These are phyloP conservation scores for Phoeniculus purpureus DNA, from an alignment of 2,797 vertebrate genomes.

Conservation along the genomic window DNA sequence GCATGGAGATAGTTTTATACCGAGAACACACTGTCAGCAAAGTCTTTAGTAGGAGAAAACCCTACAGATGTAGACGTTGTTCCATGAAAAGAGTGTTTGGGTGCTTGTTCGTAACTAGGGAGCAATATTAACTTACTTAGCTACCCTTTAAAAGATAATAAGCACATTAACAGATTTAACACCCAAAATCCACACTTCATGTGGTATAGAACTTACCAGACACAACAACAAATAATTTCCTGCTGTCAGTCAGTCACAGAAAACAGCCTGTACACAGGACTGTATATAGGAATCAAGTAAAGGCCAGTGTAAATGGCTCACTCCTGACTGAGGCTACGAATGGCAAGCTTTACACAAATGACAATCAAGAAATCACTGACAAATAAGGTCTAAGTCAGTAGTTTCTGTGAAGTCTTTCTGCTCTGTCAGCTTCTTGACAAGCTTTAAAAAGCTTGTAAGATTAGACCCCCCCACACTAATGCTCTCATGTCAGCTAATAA, in stretches of 20 bases:
- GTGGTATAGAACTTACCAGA: not conserved
- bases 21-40: not conserved
- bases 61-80: not conserved
- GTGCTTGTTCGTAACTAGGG: not conserved
- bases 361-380: not conserved
- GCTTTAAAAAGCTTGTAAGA: conserved; percentile 45
- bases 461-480: conserved; percentile 18
- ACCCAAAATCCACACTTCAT: not conserved
- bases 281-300: not conserved
- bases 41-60: not conserved
- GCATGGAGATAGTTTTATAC: not conserved
- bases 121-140: not conserved
- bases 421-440: conserved; percentile 17
- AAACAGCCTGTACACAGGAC: not conserved
- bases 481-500: not conserved
- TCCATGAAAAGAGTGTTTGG: not conserved
- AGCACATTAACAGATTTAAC: not conserved
- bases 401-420: not conserved
- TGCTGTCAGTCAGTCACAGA: not conserved
- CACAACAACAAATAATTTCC: not conserved
- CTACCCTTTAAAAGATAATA: not conserved
- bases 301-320: not conserved
- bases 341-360: not conserved
- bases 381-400: not conserved
- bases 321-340: not conserved